These are phyloP conservation scores for Halesus radiatus DNA, from an alignment of 1,140 invertebrate species.

Conservation along the genomic window DNA sequence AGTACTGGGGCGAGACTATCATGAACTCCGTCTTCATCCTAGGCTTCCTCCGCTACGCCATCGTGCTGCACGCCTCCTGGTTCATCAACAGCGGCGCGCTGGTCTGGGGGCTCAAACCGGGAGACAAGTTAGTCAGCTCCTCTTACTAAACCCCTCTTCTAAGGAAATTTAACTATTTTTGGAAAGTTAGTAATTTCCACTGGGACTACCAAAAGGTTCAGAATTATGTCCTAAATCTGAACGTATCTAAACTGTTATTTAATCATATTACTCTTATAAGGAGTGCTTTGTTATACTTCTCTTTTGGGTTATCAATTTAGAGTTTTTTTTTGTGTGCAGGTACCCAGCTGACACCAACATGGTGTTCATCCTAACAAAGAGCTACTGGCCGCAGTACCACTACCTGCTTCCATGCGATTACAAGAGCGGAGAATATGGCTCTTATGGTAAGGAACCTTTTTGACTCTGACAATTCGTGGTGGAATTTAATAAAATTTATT, in stretches of 20 bases:
- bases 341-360: conserved; percentile 79
- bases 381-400: conserved; percentile 84
- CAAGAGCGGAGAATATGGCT: conserved; percentile 82
- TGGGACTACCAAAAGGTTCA: no score
- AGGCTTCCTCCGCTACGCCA: conserved; percentile 76
- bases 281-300: no score
- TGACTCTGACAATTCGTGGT: no score
- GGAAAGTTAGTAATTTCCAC: no score
- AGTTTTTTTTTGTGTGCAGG: conserved; percentile 67
- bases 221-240: background rate
- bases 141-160: no score
- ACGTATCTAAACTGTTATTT: no score
- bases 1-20: conserved; percentile 81
- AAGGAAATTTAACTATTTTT: no score
- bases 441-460: conserved; percentile 71
- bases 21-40: conserved; percentile 73
- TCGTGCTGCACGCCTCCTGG: conserved; percentile 75
- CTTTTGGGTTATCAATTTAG: background rate
- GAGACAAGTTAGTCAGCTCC: conserved; percentile 74
- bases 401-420: conserved; percentile 84
- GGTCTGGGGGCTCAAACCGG: conserved; percentile 80
- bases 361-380: conserved; percentile 80
- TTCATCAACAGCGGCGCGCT: conserved; percentile 79
- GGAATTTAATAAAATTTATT: no score
- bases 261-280: no score